phyloP scores from a whole-genome alignment of 2,888 invertebrate genomes.

The Lasius fuliginosus region DNA sequence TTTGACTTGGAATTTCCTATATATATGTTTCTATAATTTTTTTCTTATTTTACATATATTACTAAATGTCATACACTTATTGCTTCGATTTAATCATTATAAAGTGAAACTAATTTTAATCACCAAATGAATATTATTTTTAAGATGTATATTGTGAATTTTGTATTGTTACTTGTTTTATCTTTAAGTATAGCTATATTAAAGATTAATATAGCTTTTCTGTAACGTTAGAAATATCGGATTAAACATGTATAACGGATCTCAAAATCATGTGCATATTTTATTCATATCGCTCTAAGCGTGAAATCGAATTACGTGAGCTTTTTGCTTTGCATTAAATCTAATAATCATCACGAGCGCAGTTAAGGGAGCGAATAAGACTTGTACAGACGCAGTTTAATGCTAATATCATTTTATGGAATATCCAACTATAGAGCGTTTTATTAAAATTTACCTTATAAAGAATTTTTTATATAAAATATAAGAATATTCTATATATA shows the following conservation, averaged over 20 bases:
- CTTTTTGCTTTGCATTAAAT: slow-evolving; percentile 41
- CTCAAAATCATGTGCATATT: background rate
- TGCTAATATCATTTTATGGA: slow-evolving; percentile 33
- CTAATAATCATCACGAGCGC: background rate
- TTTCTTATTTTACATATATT: background rate
- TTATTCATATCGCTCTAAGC: slow-evolving; percentile 15
- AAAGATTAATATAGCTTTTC: background rate
- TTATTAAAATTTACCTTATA: slow-evolving; percentile 9
- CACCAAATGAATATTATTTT: background rate
- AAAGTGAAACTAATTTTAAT: background rate
- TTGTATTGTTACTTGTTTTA: background rate
- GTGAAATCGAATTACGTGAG: slow-evolving; percentile 8
- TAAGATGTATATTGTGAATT: background rate
- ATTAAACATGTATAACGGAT: background rate
- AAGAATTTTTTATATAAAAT: background rate
- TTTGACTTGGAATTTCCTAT: no score
- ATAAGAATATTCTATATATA: no score
- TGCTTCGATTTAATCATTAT: background rate
- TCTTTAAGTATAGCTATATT: no score
- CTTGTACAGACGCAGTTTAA: background rate
- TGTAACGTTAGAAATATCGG: background rate
- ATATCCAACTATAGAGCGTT: background rate
- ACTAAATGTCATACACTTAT: background rate
- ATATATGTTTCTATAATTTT: background rate
- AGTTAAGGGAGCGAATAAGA: slow-evolving; percentile 17